Percentiles rank a stretch among this genome's conserved stretches.
Evolutionary conservation across 2,113 vertebrate species (phyloP).

Genomic region (Atlantisia rogersi): DNA sequence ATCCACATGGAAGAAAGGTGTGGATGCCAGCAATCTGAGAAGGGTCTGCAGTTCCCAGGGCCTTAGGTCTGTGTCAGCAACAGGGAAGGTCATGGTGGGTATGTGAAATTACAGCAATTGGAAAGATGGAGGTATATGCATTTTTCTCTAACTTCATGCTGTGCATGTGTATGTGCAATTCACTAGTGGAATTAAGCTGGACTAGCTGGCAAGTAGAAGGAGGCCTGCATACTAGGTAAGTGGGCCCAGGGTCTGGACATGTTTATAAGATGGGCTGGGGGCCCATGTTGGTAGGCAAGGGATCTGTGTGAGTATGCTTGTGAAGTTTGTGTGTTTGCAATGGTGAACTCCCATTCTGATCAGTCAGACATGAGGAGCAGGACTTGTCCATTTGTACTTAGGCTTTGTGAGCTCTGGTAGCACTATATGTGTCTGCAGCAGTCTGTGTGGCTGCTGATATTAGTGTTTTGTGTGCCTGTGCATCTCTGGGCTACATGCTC

Average conservation of each 20-base stretch:
- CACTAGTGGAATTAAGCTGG: background rate
- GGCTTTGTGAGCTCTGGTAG: background rate
- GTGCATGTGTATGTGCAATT: background rate
- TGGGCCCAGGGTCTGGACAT: background rate
- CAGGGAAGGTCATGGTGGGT: background rate
- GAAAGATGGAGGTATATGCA: background rate
- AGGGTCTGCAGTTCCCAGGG: background rate
- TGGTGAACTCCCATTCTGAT: background rate
- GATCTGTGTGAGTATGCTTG: background rate
- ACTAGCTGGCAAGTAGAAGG: background rate
- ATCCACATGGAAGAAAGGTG: background rate
- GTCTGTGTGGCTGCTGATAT: no score
- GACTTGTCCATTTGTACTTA: background rate
- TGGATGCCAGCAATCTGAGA: background rate
- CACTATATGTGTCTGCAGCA: fast-evolving
- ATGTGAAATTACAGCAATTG: background rate
- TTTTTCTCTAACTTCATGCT: background rate
- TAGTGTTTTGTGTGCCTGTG: fast-evolving
- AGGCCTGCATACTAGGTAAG: background rate
- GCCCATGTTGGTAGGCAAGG: background rate
- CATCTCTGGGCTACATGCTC: background rate
- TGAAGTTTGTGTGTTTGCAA: background rate
- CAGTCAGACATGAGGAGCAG: background rate
- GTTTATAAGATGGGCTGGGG: background rate
- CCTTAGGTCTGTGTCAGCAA: background rate